phyloP scores from a whole-genome alignment of 2,797 vertebrate species.

The Hoplostethus atlanticus region DNA sequence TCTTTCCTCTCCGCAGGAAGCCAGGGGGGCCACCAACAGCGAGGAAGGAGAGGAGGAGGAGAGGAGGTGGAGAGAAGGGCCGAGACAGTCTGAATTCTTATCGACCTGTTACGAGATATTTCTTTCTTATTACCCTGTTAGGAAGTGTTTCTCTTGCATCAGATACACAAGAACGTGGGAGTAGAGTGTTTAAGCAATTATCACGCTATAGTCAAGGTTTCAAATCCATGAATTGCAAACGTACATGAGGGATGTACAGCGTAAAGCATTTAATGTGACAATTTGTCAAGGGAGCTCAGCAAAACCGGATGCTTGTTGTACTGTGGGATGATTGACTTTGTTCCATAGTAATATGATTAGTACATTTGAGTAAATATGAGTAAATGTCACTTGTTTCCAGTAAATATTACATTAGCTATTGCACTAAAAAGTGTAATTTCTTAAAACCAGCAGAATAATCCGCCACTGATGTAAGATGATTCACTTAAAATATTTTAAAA shows the following conservation, averaged over 20 bases:
- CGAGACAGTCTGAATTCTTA: constrained; percentile 54
- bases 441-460: background rate
- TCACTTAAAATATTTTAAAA: background rate
- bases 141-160: constrained; percentile 35
- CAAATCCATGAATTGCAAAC: background rate
- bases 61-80: constrained; percentile 23
- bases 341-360: constrained; percentile 55
- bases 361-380: constrained; percentile 50
- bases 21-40: constrained; percentile 55
- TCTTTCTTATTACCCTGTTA: constrained; percentile 40
- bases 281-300: background rate
- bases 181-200: constrained; percentile 23
- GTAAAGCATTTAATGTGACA: background rate
- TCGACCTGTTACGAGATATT: constrained; percentile 69
- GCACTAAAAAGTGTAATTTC: background rate
- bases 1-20: constrained; percentile 73
- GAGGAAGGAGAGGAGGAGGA: constrained; percentile 49
- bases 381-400: constrained; percentile 15
- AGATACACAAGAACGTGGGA: constrained; percentile 13
- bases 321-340: constrained; percentile 10
- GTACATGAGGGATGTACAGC: background rate
- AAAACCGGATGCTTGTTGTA: constrained; percentile 27
- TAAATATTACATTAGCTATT: no score
- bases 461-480: background rate
- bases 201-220: background rate